Evolutionary conservation across 1,140 invertebrate species (phyloP).

Genomic region (Diorhabda elongata): DNA sequence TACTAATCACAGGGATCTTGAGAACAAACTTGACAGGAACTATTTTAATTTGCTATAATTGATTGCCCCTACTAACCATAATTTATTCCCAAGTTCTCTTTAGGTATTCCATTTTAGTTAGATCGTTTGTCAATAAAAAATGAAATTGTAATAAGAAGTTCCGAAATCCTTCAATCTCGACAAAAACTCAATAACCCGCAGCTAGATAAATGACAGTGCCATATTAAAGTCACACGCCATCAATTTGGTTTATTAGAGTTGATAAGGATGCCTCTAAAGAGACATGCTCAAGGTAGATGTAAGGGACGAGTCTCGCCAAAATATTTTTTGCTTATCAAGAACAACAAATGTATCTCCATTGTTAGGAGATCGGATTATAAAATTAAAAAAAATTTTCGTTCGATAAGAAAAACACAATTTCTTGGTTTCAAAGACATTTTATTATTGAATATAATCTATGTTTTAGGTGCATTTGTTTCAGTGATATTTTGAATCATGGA

Average conservation of each 20-base stretch:
- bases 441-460: too few species aligned
- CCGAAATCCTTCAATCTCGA: constrained; percentile 21
- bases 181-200: constrained; percentile 32
- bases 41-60: background rate
- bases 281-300: too few species aligned
- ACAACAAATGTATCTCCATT: background rate
- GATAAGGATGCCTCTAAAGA: background rate
- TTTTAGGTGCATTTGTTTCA: too few species aligned
- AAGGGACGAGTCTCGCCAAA: too few species aligned
- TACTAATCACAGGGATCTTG: too few species aligned
- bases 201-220: constrained; percentile 29
- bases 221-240: constrained; percentile 34
- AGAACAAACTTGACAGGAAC: background rate
- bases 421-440: too few species aligned
- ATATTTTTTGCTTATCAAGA: too few species aligned
- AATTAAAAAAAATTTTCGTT: background rate
- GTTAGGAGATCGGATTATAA: background rate
- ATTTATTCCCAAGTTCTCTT: background rate
- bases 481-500: too few species aligned
- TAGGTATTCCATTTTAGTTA: background rate
- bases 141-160: constrained; percentile 1
- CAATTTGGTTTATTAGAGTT: constrained; percentile 32
- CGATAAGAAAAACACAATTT: too few species aligned
- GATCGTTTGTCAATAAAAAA: background rate
- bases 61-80: background rate